Conservation (phyloP, 2,797 vertebrate genomes). For the Phalloptychus januarius region DNA sequence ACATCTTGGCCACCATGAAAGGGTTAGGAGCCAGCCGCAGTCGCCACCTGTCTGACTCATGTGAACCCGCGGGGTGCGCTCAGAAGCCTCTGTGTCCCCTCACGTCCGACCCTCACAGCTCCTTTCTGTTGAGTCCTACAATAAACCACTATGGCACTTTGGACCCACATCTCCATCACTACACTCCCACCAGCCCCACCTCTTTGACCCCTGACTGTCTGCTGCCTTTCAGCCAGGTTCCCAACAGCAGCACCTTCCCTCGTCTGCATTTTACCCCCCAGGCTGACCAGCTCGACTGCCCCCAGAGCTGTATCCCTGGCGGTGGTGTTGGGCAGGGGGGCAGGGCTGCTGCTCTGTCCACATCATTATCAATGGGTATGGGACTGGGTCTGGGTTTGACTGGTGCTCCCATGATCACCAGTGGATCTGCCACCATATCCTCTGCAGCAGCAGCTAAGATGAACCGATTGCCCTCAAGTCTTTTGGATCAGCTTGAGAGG, state of each 20-base stretch:
- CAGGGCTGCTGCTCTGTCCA: constrained; percentile 69
- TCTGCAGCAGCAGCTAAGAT: constrained; percentile 91
- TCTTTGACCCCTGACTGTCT: constrained; percentile 87
- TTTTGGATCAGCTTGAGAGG: constrained; percentile 97
- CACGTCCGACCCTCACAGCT: constrained; percentile 84
- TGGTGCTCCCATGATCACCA: constrained; percentile 83
- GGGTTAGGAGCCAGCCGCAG: constrained; percentile 95
- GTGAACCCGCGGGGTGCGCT: constrained; percentile 88
- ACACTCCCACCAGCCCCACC: constrained; percentile 81
- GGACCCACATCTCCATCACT: constrained; percentile 85
- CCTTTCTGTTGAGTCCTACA: constrained; percentile 91
- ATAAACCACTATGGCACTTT: constrained; percentile 90
- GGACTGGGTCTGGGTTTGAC: constrained; percentile 79
- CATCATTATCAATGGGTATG: constrained; percentile 82
- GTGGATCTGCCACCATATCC: constrained; percentile 83
- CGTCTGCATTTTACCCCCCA: constrained; percentile 95
- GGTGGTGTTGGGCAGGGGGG: constrained; percentile 85
- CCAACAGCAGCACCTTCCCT: constrained; percentile 95
- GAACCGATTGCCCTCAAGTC: constrained; percentile 93
- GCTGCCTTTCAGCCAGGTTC: constrained; percentile 92
- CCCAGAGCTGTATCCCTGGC: constrained; percentile 73
- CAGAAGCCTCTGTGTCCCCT: constrained; percentile 89
- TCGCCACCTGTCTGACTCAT: constrained; percentile 94
- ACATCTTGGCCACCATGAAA: constrained; percentile 87
- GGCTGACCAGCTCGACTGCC: constrained; percentile 78